These are phyloP conservation scores for Temnothorax curvispinosus DNA, from an alignment of 1,140 invertebrate genomes.

Conservation along the genomic window DNA sequence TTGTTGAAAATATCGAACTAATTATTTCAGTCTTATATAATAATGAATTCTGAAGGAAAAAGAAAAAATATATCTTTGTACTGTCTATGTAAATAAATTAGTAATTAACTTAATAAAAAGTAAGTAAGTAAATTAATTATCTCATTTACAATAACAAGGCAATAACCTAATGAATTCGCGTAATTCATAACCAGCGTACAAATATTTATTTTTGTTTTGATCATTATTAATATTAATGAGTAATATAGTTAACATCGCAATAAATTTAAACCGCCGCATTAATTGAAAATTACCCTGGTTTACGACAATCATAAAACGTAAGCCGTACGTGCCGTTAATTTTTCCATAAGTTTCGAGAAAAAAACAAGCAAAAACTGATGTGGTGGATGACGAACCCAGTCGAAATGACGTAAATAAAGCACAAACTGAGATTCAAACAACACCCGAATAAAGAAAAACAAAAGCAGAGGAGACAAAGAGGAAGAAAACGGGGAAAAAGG, in stretches of 20 bases:
- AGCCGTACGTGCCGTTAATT: conserved; percentile 27
- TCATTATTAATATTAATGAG: conserved; percentile 42
- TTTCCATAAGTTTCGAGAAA: conserved; percentile 26
- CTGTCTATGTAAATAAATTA: neutral
- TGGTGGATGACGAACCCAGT: neutral
- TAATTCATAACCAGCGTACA: neutral
- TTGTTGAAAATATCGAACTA: no score
- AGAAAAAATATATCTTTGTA: no score
- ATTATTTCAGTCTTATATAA: no score
- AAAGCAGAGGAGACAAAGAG: neutral
- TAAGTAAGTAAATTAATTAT: neutral
- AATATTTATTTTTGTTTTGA: conserved; percentile 17
- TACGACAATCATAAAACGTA: conserved; percentile 51
- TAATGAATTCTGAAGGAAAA: no score
- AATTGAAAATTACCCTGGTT: conserved; percentile 41
- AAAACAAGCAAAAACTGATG: neutral
- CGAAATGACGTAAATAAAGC: neutral
- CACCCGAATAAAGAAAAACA: neutral
- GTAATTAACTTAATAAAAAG: neutral
- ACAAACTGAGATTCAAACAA: neutral
- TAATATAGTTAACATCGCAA: conserved; percentile 20
- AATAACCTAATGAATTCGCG: conserved; percentile 11
- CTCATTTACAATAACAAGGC: neutral
- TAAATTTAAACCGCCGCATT: conserved; percentile 30
- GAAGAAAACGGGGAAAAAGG: neutral